These are phyloP conservation scores for Apamea sordens DNA, from an alignment of 2,888 invertebrate species.

Conservation along the genomic window DNA sequence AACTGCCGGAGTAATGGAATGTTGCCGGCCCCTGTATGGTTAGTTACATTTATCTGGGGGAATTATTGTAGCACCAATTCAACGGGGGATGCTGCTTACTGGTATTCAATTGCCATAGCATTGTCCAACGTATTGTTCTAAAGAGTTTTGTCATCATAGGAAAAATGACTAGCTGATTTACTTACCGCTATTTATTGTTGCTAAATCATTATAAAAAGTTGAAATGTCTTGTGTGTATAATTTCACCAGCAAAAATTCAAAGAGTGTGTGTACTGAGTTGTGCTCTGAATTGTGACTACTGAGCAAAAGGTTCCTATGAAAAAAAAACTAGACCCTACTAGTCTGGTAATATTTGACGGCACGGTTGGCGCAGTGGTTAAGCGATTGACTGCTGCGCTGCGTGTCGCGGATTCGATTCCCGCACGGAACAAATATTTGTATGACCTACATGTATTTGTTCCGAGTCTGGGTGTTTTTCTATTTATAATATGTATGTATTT, in stretches of 20 bases:
- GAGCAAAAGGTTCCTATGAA: background rate
- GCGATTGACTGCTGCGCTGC: no score
- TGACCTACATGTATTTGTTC: no score
- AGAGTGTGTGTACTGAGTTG: background rate
- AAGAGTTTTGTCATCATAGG: background rate
- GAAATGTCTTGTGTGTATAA: background rate
- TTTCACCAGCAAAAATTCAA: background rate
- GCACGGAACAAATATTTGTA: no score
- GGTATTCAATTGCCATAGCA: slow-evolving; percentile 6
- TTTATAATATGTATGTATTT: no score
- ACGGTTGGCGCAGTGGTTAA: no score
- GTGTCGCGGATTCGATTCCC: no score
- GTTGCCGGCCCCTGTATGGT: slow-evolving; percentile 29
- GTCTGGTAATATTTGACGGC: background rate
- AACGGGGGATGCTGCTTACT: background rate
- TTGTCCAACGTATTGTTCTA: background rate
- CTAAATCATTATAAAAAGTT: no score
- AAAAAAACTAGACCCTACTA: background rate
- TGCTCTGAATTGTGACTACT: no score
- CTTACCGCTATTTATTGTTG: background rate
- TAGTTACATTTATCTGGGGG: slow-evolving; percentile 44
- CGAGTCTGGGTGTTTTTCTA: no score
- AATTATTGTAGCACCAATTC: slow-evolving; percentile 39
- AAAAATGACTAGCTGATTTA: no score
- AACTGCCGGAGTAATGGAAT: slow-evolving; percentile 50